Conservation (phyloP, 1,140 invertebrate genomes). For the Drosophila kohkoa region DNA sequence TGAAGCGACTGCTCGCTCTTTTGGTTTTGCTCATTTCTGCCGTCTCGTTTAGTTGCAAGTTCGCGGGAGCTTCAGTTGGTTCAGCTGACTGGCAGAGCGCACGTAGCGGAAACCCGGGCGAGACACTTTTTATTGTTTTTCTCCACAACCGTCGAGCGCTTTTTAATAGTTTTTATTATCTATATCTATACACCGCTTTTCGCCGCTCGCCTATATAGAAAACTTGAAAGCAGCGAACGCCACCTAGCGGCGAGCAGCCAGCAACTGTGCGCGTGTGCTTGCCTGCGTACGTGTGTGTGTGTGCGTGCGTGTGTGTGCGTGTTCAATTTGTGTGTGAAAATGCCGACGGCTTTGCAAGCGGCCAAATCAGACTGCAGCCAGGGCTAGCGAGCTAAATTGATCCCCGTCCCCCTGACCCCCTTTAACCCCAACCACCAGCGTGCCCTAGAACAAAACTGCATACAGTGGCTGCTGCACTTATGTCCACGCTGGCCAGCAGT, state of each 20-base stretch:
- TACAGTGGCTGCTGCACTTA: conserved; percentile 50
- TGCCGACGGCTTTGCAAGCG: conserved; percentile 45
- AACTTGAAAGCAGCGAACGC: conserved; percentile 28
- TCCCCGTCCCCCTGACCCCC: conserved; percentile 9
- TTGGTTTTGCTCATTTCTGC: conserved; percentile 37
- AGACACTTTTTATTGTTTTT: conserved; percentile 52
- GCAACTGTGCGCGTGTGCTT: neutral
- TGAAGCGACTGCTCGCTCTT: conserved; percentile 39
- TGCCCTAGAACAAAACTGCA: neutral
- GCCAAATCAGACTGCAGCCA: neutral
- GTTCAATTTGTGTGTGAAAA: conserved; percentile 32
- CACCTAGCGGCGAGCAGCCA: conserved; percentile 35
- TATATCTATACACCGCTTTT: too few relatives aligned
- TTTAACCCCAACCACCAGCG: neutral
- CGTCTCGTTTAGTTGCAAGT: conserved; percentile 65
- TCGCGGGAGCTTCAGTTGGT: conserved; percentile 72
- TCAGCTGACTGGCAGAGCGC: conserved; percentile 61
- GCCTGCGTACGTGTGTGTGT: neutral
- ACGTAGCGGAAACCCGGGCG: conserved; percentile 63
- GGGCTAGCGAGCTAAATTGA: neutral
- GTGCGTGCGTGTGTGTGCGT: conserved; percentile 4
- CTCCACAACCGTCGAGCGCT: neutral
- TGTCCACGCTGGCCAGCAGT: conserved; percentile 79
- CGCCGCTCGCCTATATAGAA: neutral
- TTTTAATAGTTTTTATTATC: neutral